Evolutionary conservation across 2,888 invertebrate species (phyloP).

Genomic region (Xestia c-nigrum): DNA sequence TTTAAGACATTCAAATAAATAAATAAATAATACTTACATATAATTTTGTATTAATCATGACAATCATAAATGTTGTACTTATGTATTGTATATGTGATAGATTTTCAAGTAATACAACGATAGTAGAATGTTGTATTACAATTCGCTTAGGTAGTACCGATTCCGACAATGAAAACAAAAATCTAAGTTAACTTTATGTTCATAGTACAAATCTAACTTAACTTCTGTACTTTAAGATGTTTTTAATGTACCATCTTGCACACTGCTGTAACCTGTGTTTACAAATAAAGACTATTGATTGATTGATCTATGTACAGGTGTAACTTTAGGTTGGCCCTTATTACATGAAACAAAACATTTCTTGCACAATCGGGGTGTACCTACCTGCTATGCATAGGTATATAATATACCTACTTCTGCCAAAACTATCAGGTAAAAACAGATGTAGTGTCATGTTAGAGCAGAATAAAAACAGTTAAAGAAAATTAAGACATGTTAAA

Average conservation of each 20-base stretch:
- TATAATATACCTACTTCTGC: too few species aligned
- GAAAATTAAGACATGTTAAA: neutral
- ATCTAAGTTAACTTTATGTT: neutral
- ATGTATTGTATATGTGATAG: neutral
- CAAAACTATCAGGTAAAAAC: neutral
- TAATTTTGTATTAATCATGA: slow-evolving; percentile 11
- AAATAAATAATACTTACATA: neutral
- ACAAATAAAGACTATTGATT: too few species aligned
- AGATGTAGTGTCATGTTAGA: neutral
- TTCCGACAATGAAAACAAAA: neutral
- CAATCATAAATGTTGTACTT: slow-evolving; percentile 1
- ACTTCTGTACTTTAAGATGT: too few species aligned
- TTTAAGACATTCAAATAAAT: too few species aligned
- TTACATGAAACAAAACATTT: neutral
- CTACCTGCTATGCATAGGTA: neutral
- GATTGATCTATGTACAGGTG: neutral
- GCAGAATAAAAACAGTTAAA: neutral
- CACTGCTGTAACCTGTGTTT: too few species aligned
- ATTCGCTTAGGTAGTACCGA: neutral
- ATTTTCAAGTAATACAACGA: neutral
- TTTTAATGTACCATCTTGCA: too few species aligned
- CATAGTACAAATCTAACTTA: neutral
- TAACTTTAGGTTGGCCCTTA: neutral
- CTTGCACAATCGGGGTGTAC: neutral
- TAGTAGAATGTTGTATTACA: neutral